phyloP scores from a whole-genome alignment of 1,140 invertebrate species.

The Drosophila gunungcola region DNA sequence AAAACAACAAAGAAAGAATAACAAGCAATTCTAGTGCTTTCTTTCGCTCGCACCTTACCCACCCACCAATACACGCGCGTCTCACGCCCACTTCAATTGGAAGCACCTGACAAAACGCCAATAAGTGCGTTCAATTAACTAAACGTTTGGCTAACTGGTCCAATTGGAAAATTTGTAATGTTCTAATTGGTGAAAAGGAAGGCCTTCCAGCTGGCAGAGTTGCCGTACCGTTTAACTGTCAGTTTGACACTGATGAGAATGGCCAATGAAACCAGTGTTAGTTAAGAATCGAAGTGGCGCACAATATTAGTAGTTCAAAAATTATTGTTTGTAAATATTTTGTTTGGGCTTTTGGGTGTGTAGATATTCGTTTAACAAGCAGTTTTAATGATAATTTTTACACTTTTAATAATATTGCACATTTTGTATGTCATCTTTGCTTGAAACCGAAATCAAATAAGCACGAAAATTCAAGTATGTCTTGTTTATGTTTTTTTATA shows the following conservation, averaged over 20 bases:
- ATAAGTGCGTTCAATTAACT: slow-evolving; percentile 48
- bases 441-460: neutral
- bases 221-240: slow-evolving; percentile 44
- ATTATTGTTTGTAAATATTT: neutral
- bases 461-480: neutral
- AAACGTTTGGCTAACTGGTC: slow-evolving; percentile 4
- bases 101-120: slow-evolving; percentile 61
- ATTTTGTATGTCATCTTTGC: neutral
- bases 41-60: slow-evolving; percentile 25
- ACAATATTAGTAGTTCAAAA: slow-evolving; percentile 5
- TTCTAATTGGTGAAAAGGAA: slow-evolving; percentile 52
- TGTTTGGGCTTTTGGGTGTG: no score
- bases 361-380: no score
- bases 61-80: slow-evolving; percentile 51
- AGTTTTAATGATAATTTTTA: neutral
- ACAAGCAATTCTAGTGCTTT: slow-evolving; percentile 70
- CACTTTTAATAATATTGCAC: neutral
- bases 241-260: slow-evolving; percentile 20
- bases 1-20: slow-evolving; percentile 78
- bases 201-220: slow-evolving; percentile 49
- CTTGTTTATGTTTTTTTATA: slow-evolving; percentile 28
- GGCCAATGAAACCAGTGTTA: slow-evolving; percentile 7
- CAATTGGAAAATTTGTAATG: slow-evolving; percentile 49
- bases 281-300: slow-evolving; percentile 11
- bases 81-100: slow-evolving; percentile 32